phyloP scores from a whole-genome alignment of 2,888 invertebrate species.

The Spodoptera exigua region DNA sequence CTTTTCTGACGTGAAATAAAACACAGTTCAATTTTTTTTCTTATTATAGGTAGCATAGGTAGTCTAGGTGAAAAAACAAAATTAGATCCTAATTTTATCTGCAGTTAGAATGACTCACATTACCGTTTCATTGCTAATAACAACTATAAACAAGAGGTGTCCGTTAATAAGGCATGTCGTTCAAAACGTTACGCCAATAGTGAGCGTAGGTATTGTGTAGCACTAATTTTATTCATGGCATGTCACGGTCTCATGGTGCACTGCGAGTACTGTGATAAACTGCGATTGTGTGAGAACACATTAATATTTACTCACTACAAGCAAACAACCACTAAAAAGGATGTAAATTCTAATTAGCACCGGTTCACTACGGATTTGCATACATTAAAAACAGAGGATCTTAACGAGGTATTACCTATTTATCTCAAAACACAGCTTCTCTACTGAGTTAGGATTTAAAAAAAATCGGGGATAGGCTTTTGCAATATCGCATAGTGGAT shows the following conservation, averaged over 20 bases:
- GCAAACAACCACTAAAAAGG: constrained; percentile 16
- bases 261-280: constrained; percentile 5
- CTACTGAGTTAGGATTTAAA: neutral
- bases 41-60: neutral
- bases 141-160: constrained; percentile 22
- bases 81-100: constrained; percentile 6
- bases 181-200: neutral
- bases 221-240: constrained; percentile 41
- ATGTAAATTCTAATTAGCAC: constrained; percentile 9
- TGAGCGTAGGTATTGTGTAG: constrained; percentile 19
- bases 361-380: constrained; percentile 15
- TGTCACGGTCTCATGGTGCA: constrained; percentile 33
- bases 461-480: constrained; percentile 4
- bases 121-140: constrained; percentile 15
- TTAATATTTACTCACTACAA: constrained; percentile 47
- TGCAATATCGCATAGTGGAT: constrained; percentile 8
- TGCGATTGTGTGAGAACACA: constrained; percentile 29
- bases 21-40: too few species aligned
- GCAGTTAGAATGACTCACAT: constrained; percentile 4
- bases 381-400: neutral
- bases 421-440: too few species aligned
- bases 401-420: too few species aligned
- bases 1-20: too few species aligned
- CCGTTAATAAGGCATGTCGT: neutral
- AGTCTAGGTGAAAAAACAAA: neutral